phyloP scores from a whole-genome alignment of 23 tunicate species.

The Aplidium turbinatum region DNA sequence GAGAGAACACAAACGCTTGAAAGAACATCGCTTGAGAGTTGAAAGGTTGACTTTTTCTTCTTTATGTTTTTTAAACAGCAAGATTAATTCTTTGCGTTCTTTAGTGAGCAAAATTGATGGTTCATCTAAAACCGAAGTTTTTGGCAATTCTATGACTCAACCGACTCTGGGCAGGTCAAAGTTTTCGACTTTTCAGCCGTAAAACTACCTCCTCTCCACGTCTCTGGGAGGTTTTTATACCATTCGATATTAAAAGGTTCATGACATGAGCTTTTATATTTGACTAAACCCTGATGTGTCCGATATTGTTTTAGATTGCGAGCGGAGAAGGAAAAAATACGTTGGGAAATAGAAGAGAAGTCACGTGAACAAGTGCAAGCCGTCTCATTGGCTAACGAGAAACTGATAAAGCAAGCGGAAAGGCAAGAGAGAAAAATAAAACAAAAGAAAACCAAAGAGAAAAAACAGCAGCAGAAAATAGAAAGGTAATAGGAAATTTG shows the following conservation, averaged over 20 bases:
- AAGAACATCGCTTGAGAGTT: conserved; percentile 53
- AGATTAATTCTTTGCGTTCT: no score
- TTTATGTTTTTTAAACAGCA: no score
- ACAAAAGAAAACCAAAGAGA: neutral
- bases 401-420: conserved; percentile 11
- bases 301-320: conserved; percentile 38
- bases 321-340: conserved; percentile 57
- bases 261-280: neutral
- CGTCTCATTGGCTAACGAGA: conserved; percentile 42
- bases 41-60: conserved; percentile 39
- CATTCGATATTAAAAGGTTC: no score
- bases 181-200: no score
- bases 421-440: conserved; percentile 10
- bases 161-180: no score
- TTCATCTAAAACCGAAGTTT: no score
- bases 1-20: conserved; percentile 50
- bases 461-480: conserved; percentile 11
- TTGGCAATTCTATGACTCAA: no score
- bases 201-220: no score
- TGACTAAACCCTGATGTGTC: neutral
- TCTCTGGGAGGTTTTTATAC: no score
- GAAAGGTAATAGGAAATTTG: conserved; percentile 23
- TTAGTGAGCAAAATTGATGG: no score
- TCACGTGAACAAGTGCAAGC: conserved; percentile 72
- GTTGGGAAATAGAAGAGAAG: conserved; percentile 53